Base-by-base conservation (phyloP, 1,140 invertebrate genomes). In the Drosophila kikkawai region DNA sequence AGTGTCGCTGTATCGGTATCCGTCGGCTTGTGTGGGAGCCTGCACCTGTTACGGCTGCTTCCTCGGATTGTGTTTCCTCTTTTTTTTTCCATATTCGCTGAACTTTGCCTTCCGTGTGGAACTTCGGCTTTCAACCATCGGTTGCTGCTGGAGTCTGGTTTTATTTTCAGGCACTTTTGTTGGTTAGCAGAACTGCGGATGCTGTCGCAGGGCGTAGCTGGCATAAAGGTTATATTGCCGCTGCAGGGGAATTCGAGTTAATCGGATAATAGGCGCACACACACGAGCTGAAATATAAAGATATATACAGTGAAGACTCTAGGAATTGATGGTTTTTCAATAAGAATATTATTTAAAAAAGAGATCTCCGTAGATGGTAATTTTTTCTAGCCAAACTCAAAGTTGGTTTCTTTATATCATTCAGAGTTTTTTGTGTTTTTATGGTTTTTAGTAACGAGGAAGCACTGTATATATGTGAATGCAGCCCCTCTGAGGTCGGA, bases 191-290 rank as follows among this genome's bases (percentile, higher is more conserved):
- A 51, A 32, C 19, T 29, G 59, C 48, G 29, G 67, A 53, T 50
- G 60, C 50, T 70, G 79, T 67, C 44, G 70, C 70, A 50, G 58
- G 85, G 85, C 85, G 85, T 79, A 90, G 69, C 84, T 90, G 74
- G 65, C 81, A 85, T 85, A 90, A 86, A 88, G 83, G 85, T 90
- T 88, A 90, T 88, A 79, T 74, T 90, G 85, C 81, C 57, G 85
- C 85, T 91, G 81, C 81, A 85, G 84, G 84, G 84, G 74, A 45
- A 85, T 79, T 88, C 85, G 67, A 88, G 84, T 85, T 88, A 88
- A 88, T 88, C 85, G 85, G 90, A 90, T 88, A 88, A 88, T 88
- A 90, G 83, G 85, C 82, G 47, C 80, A 61, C 66, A 56, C 45
- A 48, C 7, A 26, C 13, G 61, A 51, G 50, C 41, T 53, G 36